Evolutionary conservation across 1,140 invertebrate species (phyloP), one percentile per base, ranked within the genome.

Genomic region (Drosophila carrolli): DNA sequence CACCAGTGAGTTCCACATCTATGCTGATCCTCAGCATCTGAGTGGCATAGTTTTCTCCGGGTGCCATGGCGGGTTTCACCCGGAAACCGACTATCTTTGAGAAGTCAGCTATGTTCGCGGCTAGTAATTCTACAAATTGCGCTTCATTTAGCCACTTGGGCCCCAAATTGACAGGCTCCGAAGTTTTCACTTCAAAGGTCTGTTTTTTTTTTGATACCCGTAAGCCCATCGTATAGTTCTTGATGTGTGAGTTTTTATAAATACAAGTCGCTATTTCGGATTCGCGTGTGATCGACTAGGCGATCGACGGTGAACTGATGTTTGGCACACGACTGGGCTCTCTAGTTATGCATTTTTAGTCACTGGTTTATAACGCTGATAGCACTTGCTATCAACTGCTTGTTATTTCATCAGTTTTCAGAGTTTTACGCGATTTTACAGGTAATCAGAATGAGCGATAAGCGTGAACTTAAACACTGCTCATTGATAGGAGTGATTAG

Each of bases 71-170:
- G 8, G 76, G 78, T 13, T 57, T 58, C 2, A 63, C 67, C 10
- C 47, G 63, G 57, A 91, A 91, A 4, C 56, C 62, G 19, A 70
- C 41, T 13, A 91, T 85, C 48, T 76, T 75, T 37, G 93, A 82
- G 46, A 91, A 88, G 3, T 82, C 53, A 23, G 91, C 90, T 8
- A 90, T 74, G 32, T 58, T 62, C 8, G 91, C 78, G 16, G 80
- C 88, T 0, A 94, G 72, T 47, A 93, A 60, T 68, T 92, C 92
- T 56, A 92, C 74, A 11, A 93, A 75, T 27, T 93, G 93, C 19
- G 91, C 72, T 41, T 80, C 58, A 60, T 93, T 91, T 40, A 94
- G 57, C 94, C 94, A 94, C 38, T 79, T 16, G 47, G 92, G 92
- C 14, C 75, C 56, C 41, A 68, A 56, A 16, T 56, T 32, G 14